Conservation (phyloP, 2,113 vertebrate species). For the Pardalotus punctatus region DNA sequence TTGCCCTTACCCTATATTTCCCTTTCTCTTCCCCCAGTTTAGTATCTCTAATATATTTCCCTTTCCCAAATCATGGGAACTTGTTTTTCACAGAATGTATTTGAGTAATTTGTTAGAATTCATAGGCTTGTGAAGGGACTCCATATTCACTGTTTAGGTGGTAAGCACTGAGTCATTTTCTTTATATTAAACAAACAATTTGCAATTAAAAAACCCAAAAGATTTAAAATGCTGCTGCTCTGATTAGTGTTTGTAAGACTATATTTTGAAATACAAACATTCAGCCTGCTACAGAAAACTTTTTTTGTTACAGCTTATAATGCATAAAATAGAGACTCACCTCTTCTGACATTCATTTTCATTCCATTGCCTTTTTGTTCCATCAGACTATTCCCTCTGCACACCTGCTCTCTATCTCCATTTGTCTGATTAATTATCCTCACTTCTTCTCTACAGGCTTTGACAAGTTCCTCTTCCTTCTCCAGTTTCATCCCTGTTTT, state of each 20-base stretch:
- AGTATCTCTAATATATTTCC: neutral
- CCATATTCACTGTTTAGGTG: neutral
- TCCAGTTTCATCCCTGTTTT: neutral
- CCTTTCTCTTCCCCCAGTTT: neutral
- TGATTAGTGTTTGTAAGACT: neutral
- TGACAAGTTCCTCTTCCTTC: slow-evolving; percentile 24
- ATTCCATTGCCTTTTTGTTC: slow-evolving; percentile 2
- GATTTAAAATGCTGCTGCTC: neutral
- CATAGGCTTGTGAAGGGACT: neutral
- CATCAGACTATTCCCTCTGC: neutral
- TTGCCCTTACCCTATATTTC: slow-evolving; percentile 14
- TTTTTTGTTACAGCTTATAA: neutral
- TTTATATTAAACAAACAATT: neutral
- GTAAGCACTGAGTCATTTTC: neutral
- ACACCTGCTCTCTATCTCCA: slow-evolving; percentile 29
- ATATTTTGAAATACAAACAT: neutral
- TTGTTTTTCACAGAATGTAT: neutral
- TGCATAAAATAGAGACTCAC: neutral
- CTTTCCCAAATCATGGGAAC: neutral
- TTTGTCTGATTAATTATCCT: slow-evolving; percentile 54
- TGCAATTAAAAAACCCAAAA: neutral
- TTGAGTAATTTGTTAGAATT: neutral
- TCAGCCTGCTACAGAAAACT: neutral
- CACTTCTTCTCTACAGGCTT: neutral
- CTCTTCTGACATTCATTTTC: slow-evolving; percentile 1